Evolutionary conservation across 2,888 invertebrate genomes (phyloP).

Genomic region (Phanerotoma sp.): DNA sequence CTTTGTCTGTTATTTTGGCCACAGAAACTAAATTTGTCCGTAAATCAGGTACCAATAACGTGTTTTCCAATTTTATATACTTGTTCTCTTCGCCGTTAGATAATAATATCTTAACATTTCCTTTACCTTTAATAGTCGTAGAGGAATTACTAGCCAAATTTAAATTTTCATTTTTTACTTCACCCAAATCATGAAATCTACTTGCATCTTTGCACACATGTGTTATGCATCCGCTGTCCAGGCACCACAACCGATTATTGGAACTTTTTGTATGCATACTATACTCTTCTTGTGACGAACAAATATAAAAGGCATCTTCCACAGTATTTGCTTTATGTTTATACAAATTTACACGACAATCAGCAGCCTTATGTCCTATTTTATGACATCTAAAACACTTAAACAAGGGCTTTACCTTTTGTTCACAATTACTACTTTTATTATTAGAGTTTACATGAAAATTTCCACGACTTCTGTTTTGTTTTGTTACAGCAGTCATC

Average conservation of each 20-base stretch:
- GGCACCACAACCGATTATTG: conserved; percentile 5
- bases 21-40: conserved; percentile 24
- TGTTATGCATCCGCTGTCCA: conserved; percentile 21
- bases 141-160: conserved; percentile 18
- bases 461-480: no score
- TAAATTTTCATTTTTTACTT: conserved; percentile 43
- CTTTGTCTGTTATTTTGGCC: conserved; percentile 19
- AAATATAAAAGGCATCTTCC: neutral
- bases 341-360: no score
- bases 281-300: neutral
- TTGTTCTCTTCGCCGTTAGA: neutral
- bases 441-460: no score
- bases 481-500: neutral
- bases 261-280: neutral
- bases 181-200: conserved; percentile 17
- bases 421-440: no score
- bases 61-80: conserved; percentile 6
- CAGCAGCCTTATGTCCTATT: no score
- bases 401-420: no score
- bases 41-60: conserved; percentile 9
- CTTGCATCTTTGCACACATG: conserved; percentile 21
- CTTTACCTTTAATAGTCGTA: conserved; percentile 8
- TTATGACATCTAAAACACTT: no score
- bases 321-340: no score
- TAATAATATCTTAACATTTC: neutral